A percentile compares a stretch with the other conserved stretches of the same genome.
Evolutionary conservation across 2,797 vertebrate species (phyloP).

Genomic region (Setipinna tenuifilis): DNA sequence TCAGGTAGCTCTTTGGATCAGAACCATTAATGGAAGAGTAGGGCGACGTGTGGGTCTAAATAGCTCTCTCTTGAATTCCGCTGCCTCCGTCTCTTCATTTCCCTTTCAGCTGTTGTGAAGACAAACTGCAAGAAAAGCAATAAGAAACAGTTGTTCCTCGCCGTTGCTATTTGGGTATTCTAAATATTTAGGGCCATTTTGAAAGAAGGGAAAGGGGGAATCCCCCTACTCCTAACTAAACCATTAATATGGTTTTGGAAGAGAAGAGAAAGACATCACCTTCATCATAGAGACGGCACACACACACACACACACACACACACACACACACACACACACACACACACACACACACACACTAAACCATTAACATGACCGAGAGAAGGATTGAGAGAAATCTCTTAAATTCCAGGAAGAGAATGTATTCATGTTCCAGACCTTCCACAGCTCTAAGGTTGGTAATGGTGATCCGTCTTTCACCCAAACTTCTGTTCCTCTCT

Average conservation of each 20-base stretch:
- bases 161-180: slow-evolving; percentile 2
- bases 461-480: not conserved
- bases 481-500: not conserved
- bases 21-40: not conserved
- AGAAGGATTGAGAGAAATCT: not conserved
- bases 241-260: not conserved
- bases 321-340: too few relatives aligned
- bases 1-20: not conserved
- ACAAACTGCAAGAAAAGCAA: not conserved
- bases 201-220: not conserved
- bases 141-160: not conserved
- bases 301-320: too few relatives aligned
- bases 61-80: not conserved
- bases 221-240: not conserved
- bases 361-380: not conserved
- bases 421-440: not conserved
- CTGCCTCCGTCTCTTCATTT: not conserved
- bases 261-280: not conserved
- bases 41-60: not conserved
- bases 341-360: too few relatives aligned
- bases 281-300: too few relatives aligned
- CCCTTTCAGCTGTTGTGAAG: not conserved
- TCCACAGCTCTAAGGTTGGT: not conserved
- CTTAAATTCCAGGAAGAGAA: not conserved
- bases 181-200: not conserved